Conservation (phyloP, 2,113 vertebrate genomes). For the Phrynosoma blainvillii region DNA sequence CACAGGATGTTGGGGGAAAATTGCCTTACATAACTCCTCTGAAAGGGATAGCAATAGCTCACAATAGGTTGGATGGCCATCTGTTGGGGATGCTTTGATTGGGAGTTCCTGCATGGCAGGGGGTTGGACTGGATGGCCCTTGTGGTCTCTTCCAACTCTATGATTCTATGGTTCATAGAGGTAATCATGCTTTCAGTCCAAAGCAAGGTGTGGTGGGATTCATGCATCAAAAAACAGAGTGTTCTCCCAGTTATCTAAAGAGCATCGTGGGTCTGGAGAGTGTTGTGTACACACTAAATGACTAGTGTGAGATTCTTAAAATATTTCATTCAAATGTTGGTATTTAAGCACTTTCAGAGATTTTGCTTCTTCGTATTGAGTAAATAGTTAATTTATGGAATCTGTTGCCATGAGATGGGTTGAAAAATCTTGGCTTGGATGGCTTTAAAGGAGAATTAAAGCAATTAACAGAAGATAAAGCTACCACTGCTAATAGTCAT, state of each 20-base stretch:
- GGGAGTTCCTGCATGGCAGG: too few species aligned
- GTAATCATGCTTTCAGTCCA: conserved; percentile 22
- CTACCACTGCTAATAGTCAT: neutral
- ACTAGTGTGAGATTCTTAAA: conserved; percentile 4
- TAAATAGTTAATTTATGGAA: neutral
- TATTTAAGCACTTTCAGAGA: conserved; percentile 1
- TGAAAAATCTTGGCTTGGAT: neutral
- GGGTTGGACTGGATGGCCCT: too few species aligned
- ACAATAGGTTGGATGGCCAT: neutral
- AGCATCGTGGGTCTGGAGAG: conserved; percentile 10
- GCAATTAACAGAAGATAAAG: neutral
- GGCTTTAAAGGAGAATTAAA: neutral
- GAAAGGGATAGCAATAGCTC: neutral
- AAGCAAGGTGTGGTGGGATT: neutral
- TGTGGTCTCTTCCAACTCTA: too few species aligned
- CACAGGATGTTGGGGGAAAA: conserved; percentile 48
- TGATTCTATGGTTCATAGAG: conserved; percentile 2
- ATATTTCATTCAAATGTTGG: neutral
- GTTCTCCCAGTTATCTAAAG: conserved; percentile 31
- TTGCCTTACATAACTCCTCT: conserved; percentile 51
- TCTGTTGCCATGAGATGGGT: neutral
- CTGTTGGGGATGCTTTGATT: too few species aligned
- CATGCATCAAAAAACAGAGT: neutral
- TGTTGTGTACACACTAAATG: too few species aligned
- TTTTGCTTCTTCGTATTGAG: conserved; percentile 4